phyloP scores from a whole-genome alignment of 1,140 invertebrate genomes.

The Teleogryllus occipitalis region DNA sequence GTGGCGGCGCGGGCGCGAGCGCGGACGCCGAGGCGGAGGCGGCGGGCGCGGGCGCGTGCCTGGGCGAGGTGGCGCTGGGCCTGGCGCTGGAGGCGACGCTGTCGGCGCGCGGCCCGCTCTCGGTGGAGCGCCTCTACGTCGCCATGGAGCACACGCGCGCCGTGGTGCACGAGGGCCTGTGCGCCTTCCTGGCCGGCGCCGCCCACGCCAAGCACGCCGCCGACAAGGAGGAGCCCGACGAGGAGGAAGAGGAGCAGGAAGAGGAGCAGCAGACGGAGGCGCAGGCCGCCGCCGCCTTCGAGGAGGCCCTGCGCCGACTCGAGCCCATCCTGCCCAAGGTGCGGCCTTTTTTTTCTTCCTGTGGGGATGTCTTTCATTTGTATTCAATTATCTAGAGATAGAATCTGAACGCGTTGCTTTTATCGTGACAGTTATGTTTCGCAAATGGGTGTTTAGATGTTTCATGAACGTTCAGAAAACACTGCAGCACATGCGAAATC shows the following conservation, averaged over 20 bases:
- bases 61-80: conserved; percentile 62
- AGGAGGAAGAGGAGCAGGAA: background rate
- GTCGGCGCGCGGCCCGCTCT: conserved; percentile 63
- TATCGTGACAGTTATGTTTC: too few species aligned
- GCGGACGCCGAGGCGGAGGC: conserved; percentile 15
- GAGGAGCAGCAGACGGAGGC: background rate
- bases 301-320: background rate
- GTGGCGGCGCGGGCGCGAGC: too few species aligned
- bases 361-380: background rate
- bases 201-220: too few species aligned
- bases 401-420: too few species aligned
- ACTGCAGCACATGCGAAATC: too few species aligned
- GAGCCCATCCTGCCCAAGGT: background rate
- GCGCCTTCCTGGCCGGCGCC: conserved; percentile 28
- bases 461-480: too few species aligned
- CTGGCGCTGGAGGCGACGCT: conserved; percentile 64
- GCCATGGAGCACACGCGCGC: conserved; percentile 58
- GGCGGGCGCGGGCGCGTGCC: conserved; percentile 38
- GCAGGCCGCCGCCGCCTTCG: background rate
- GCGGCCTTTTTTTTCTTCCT: background rate
- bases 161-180: conserved; percentile 55
- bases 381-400: background rate
- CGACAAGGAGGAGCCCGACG: background rate
- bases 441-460: too few species aligned
- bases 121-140: conserved; percentile 68